phyloP scores from a whole-genome alignment of 2,888 invertebrate genomes.

The Cryptosula pallasiana region DNA sequence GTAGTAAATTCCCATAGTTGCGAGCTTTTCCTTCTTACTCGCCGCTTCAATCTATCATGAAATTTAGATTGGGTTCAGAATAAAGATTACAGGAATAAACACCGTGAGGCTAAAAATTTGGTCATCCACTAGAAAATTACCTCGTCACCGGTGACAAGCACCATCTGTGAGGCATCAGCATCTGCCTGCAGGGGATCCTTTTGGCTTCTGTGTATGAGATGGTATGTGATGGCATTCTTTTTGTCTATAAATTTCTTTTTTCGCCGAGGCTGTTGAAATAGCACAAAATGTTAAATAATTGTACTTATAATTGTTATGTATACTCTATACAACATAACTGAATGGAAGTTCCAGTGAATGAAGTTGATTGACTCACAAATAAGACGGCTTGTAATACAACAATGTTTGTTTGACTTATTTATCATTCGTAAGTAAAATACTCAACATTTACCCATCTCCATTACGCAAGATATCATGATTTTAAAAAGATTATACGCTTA shows the following conservation, averaged over 20 bases:
- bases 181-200: slow-evolving; percentile 84
- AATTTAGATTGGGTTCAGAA: no score
- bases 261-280: slow-evolving; percentile 35
- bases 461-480: no score
- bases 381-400: no score
- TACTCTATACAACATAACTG: no score
- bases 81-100: not conserved
- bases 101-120: not conserved
- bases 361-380: no score
- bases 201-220: slow-evolving; percentile 87
- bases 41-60: not conserved
- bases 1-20: slow-evolving; percentile 83
- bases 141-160: slow-evolving; percentile 57
- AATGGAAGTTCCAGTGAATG: no score
- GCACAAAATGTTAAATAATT: no score
- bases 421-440: no score
- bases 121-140: not conserved
- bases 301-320: no score
- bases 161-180: slow-evolving; percentile 80
- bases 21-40: slow-evolving; percentile 56
- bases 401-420: no score
- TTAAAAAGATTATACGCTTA: no score
- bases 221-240: slow-evolving; percentile 84
- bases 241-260: slow-evolving; percentile 83
- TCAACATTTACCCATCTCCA: no score